Evolutionary conservation across 2,888 invertebrate genomes (phyloP).

Genomic region (Hirtodrosophila cameraria): DNA sequence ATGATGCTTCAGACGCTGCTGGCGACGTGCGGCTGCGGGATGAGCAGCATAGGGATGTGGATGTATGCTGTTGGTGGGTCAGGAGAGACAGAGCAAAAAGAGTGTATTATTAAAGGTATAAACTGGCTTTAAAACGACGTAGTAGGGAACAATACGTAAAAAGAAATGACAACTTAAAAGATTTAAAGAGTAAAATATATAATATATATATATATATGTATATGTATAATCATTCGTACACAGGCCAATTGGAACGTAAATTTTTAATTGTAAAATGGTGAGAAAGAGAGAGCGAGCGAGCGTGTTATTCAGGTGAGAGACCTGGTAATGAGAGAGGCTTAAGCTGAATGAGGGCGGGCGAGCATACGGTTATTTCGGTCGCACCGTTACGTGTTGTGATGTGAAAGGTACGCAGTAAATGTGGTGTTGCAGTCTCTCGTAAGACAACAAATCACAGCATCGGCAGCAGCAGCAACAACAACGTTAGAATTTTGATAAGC

Average conservation of each 20-base stretch:
- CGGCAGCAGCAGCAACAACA: conserved; percentile 66
- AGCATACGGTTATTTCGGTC: neutral
- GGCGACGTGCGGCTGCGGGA: conserved; percentile 76
- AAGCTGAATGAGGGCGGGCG: conserved; percentile 30
- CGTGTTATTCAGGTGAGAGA: conserved; percentile 1
- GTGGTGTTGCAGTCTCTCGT: conserved; percentile 37
- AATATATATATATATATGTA: too few species aligned
- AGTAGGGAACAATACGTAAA: conserved; percentile 26
- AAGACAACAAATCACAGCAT: conserved; percentile 40
- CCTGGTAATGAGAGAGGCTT: conserved; percentile 15
- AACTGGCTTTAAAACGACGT: neutral
- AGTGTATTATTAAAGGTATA: conserved; percentile 16
- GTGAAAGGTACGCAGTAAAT: conserved; percentile 36
- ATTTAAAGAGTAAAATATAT: conserved; percentile 20
- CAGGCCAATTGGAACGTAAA: conserved; percentile 67
- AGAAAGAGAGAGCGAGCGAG: neutral
- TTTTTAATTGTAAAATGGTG: conserved; percentile 48
- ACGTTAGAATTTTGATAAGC: conserved; percentile 65
- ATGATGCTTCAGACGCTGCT: conserved; percentile 80
- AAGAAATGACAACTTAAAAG: conserved; percentile 48
- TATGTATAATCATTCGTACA: conserved; percentile 60
- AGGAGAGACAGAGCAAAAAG: conserved; percentile 39
- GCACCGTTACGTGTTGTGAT: conserved; percentile 28
- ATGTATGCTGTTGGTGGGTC: conserved; percentile 76
- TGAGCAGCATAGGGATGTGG: conserved; percentile 84